phyloP scores from a whole-genome alignment of 2,113 vertebrate genomes.

The Hydrochoerus hydrochaeris region DNA sequence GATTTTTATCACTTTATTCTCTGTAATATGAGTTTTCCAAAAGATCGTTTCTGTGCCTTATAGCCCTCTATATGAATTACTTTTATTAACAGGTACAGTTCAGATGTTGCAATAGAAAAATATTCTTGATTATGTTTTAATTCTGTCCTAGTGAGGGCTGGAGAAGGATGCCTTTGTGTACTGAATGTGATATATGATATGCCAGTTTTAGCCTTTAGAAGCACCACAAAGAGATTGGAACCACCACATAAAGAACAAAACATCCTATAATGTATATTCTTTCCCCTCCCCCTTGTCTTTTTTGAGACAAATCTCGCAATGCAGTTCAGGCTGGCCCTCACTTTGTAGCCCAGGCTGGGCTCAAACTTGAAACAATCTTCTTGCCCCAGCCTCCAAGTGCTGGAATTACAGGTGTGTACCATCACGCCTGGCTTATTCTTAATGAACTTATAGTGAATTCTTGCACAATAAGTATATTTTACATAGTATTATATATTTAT shows the following conservation, averaged over 20 bases:
- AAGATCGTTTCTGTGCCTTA: constrained; percentile 16
- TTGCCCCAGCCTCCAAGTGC: no score
- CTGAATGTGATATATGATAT: not conserved
- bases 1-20: constrained; percentile 60
- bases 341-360: no score
- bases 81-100: not conserved
- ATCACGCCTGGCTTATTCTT: not conserved
- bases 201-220: constrained; percentile 20
- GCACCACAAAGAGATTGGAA: not conserved
- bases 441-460: constrained; percentile 35
- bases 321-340: no score
- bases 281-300: no score
- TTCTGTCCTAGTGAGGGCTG: not conserved
- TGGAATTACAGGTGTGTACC: no score
- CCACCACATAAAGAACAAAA: not conserved
- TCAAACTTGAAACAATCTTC: no score
- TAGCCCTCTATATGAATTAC: not conserved
- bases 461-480: not conserved
- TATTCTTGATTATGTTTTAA: constrained; percentile 23
- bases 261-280: not conserved
- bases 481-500: constrained; percentile 30
- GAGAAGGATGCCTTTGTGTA: not conserved
- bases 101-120: not conserved
- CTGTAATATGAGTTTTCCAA: constrained; percentile 19
- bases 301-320: no score